Percentiles rank a stretch among this genome's conserved stretches.
These are phyloP conservation scores for Nomada flava DNA, from an alignment of 2,888 invertebrate species.

Conservation along the genomic window DNA sequence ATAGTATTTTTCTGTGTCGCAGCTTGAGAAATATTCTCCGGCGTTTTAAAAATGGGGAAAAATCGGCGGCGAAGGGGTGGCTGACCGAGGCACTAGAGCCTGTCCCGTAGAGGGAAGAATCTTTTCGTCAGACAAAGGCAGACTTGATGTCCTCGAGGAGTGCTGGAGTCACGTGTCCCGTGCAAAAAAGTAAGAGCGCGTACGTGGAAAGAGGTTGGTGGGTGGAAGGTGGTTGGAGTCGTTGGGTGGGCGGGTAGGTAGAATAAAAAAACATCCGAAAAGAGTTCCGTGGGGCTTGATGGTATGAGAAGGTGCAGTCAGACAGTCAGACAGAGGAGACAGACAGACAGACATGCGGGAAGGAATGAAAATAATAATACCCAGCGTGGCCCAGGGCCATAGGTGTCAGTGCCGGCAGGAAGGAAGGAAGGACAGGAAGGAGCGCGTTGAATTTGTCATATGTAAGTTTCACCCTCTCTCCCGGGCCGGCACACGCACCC, in stretches of 20 bases:
- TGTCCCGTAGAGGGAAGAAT: conserved; percentile 49
- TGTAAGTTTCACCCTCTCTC: conserved; percentile 76
- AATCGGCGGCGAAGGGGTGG: conserved; percentile 20
- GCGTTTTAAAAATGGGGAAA: neutral
- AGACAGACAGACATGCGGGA: conserved; percentile 78
- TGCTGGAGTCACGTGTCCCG: conserved; percentile 69
- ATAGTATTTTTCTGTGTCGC: neutral
- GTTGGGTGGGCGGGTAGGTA: conserved; percentile 36
- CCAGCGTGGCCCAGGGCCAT: conserved; percentile 80
- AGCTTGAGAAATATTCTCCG: too few relatives aligned
- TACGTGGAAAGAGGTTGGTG: conserved; percentile 62
- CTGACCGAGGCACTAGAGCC: conserved; percentile 29
- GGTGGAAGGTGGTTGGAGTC: conserved; percentile 35
- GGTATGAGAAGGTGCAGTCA: conserved; percentile 70
- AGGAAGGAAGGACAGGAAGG: conserved; percentile 73
- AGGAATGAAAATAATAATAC: conserved; percentile 84
- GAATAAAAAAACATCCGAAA: conserved; percentile 66
- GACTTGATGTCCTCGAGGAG: conserved; percentile 67
- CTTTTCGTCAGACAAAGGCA: conserved; percentile 61
- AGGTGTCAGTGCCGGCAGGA: conserved; percentile 79
- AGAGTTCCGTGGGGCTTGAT: conserved; percentile 63
- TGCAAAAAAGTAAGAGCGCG: conserved; percentile 68
- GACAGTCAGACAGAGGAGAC: conserved; percentile 72
- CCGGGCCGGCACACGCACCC: conserved; percentile 63
- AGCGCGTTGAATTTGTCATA: conserved; percentile 80